Evolutionary conservation across 1,140 invertebrate genomes (phyloP), one percentile per base, ranked within the genome.

Genomic region (Ceratina japonica): DNA sequence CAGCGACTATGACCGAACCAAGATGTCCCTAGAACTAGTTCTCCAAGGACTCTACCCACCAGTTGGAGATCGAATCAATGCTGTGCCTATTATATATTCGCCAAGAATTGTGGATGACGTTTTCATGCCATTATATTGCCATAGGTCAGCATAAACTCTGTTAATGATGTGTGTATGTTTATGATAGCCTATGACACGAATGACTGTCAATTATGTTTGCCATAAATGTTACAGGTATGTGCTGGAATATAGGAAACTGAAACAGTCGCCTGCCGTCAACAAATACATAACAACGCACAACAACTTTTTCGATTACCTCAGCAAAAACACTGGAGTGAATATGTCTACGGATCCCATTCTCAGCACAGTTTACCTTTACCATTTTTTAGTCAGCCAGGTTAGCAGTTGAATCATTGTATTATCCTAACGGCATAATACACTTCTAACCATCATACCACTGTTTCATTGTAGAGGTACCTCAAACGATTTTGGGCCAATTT

Each of bases 31-130:
- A 0, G 87, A 94, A 49, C 87, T 94, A 2, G 93, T 93, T 2
- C 80, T 95, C 20, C 92, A 94, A 0, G 94, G 92, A 3, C 75
- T 95, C 72, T 94, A 93, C 83, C 93, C 94, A 56, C 94, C 94
- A 0, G 75, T 87, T 22, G 72, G 80, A 1, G 75, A 93, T 72
- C 84, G 91, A 15, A 31, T 91, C 15, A 82, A 86, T 58, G 84
- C 89, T 1, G 89, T 91, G 72, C 88, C 89, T 2, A 82, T 83
- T 0, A 20, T 64, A 13, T 87, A 88, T 52, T 65, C 61, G 10
- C 71, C 76, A 10, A 20, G 58, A 24, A 65, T 76, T 20, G 76
- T 86, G 59, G 89, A 91, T 61, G 37, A n/a, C 0, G 7, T 44
- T 22, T 0, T 59, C n/a, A 20, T 58, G 0, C 12, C 52, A 0